These are phyloP conservation scores for Cryptomyrus ogoouensis DNA, from an alignment of 2,113 vertebrate species.

Conservation along the genomic window DNA sequence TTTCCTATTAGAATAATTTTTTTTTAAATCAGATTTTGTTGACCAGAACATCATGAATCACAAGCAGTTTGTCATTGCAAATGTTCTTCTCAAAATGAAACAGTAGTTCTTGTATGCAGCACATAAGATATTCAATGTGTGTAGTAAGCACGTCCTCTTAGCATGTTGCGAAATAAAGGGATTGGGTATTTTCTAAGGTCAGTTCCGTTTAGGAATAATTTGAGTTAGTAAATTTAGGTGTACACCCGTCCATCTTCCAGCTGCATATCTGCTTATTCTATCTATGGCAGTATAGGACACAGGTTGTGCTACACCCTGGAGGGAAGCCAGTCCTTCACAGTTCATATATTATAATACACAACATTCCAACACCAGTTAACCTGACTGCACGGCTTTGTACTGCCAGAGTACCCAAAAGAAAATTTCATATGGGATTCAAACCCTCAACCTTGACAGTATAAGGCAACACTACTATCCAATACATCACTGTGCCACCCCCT, in stretches of 20 bases:
- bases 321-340: neutral
- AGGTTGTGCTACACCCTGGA: neutral
- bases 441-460: neutral
- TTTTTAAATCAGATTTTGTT: neutral
- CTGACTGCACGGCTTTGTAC: neutral
- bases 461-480: neutral
- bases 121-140: neutral
- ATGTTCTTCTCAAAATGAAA: neutral
- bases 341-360: neutral
- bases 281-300: neutral
- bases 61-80: neutral
- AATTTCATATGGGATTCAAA: neutral
- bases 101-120: neutral
- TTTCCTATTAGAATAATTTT: neutral
- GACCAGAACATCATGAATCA: neutral
- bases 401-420: neutral
- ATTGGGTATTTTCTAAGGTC: neutral
- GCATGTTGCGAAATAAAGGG: neutral
- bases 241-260: neutral
- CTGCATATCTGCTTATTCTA: neutral
- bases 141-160: neutral
- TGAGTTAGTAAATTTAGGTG: neutral
- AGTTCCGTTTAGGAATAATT: neutral
- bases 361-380: neutral
- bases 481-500: neutral